Evolutionary conservation across 2,888 invertebrate species (phyloP), one percentile per base, ranked within the genome.

Genomic region (Amitus sp.): DNA sequence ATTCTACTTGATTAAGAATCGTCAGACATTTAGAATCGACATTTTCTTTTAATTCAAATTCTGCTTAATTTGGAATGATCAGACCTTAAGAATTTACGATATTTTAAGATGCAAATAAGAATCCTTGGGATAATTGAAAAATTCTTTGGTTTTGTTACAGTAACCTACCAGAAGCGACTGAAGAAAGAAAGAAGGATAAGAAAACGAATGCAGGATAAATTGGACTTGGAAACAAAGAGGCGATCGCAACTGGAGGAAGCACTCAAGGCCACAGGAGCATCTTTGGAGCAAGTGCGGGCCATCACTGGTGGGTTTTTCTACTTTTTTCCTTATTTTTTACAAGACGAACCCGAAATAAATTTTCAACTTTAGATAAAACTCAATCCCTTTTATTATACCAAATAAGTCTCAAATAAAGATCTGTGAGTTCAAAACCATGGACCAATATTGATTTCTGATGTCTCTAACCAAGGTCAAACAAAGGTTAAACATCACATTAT

Each of bases 131-230:
- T 12, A 23, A 43, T 2, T 3, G n/a, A n/a, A n/a, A n/a, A 39
- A 39, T 39, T 15, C 7, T 39, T 17, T 15, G 12, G 7, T 23
- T 23, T 23, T 53, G 53, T 87, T 86, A 15, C 88, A 96, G 96
- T 91, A 65, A 86, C 92, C 80, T 94, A 93, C 83, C 95, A 95
- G 83, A 95, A 95, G 82, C 89, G 95, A 64, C 87, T 95, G 84
- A 91, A 95, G 86, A 92, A 93, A 76, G 96, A 96, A 81, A 88
- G 92, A 70, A 90, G 93, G 82, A 89, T 90, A 65, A 87, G 94
- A 73, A 89, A 92, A 78, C 88, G 92, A 73, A 86, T 94, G 55
- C 94, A 95, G 77, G 94, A 95, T 70, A 94, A 95, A 78, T 83
- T 95, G 65, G 93, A 93, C 70, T 80, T 87, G 72, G 94, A 94